Base-by-base conservation (phyloP, 2,113 vertebrate genomes). In the Megaceryle maxima region DNA sequence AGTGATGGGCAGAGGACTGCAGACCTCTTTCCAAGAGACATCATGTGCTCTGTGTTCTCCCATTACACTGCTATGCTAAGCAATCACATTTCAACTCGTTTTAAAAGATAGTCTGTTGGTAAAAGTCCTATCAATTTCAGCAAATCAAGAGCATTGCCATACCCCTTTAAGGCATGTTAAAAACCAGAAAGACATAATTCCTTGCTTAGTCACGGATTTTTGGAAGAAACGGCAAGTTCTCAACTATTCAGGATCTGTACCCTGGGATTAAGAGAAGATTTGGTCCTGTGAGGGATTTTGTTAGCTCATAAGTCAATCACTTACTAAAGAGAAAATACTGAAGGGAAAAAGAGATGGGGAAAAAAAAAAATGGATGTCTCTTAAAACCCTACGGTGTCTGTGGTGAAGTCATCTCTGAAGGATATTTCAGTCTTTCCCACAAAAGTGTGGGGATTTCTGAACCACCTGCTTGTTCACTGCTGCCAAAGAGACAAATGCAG, bases 401-500 rank as follows among this genome's bases (percentile, higher is more conserved):
- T 21, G 28, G 59, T 93, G 66, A 95, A 92, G 78, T 81, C 25
- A 93, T 80, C 90, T 78, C 80, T 93, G 75, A 95, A 93, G n/a
- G 55, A 56, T 90, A 77, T 63, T 87, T 92, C 64, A 80, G 21
- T 81, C 75, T 51, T 87, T 91, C 78, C 60, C 80, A 90, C 50
- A 83, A 17, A 94, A 91, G 55, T 70, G 50, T 0, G 0, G 21
- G 56, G 75, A 92, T 92, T 94, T 95, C 6, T 5, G 67, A 96
- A 87, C 63, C 87, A 96, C 92, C 75, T 95, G 81, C 72, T 90
- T 73, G 63, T 78, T 78, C 35, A 22, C 51, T 69, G 79, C 76
- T 92, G 87, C 78, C 90, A 95, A 84, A 96, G 46, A 92, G 19
- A 90, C 53, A 90, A 91, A 94, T 7, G 20, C 74, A 96, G 69